Base-by-base conservation (phyloP, 2,113 vertebrate species). In the Ictidomys tridecemlineatus region DNA sequence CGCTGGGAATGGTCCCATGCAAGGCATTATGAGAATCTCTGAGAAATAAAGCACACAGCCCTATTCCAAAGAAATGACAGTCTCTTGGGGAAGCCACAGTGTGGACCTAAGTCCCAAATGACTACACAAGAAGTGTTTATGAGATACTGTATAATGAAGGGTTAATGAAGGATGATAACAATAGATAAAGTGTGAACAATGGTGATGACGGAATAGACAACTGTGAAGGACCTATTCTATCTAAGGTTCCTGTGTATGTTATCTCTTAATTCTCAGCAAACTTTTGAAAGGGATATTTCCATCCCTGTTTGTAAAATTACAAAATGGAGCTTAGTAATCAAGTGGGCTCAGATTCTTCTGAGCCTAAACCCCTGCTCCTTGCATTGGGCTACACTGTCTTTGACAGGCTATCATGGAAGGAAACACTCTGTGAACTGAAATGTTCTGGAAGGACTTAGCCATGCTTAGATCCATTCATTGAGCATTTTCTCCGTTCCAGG, bases 221-320 rank as follows among this genome's bases (percentile, higher is more conserved):
- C 28, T 82, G 30, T 51, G 4, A 42, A 48, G 63, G 9, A 45
- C 30, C 39, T 39, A 45, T 56, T 82, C 3, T 34, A 51, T 58
- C 9, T 26, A 56, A 80, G 83, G 8, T 2, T 4, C 26, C 91
- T 56, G 16, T 34, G 34, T 37, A 34, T 32, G 32, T 70, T 91
- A 2, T 51, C 37, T 87, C 12, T 65, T 86, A 76, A 85, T 39
- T 61, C 32, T 72, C 45, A 74, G 70, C 56, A 65, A 37, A 63
- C 8, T 77, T 95, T 82, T 69, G 63, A 78, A 93, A 91, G 42
- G 45, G 37, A n/a, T 61, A 78, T 74, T 76, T 86, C 84, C 65
- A 95, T 91, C 28, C 51, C 34, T 37, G 58, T 53, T 58, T 83
- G 56, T 32, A 6, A 85, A 91, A 94, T 58, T 96, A 45, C 20